Percentiles rank a stretch among this genome's conserved stretches.
phyloP scores from a whole-genome alignment of 35 echinoderm and acorn worm species.

The Ptychodera flava region DNA sequence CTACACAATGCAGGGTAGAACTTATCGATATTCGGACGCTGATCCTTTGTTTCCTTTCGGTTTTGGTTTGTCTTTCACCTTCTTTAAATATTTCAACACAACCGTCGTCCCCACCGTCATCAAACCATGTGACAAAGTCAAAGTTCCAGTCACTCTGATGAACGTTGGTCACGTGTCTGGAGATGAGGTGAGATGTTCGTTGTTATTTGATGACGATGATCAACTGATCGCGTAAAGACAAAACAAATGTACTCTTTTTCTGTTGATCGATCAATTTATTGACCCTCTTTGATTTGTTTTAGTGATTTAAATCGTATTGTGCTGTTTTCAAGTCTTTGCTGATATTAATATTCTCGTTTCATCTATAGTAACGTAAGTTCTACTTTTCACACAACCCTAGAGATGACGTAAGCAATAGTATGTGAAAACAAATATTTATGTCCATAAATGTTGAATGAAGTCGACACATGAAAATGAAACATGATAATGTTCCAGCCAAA shows the following conservation, averaged over 20 bases:
- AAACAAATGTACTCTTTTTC: no score
- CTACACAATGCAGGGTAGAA: slow-evolving; percentile 47
- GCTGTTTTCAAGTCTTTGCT: not conserved
- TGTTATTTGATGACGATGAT: no score
- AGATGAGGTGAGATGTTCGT: slow-evolving; percentile 56
- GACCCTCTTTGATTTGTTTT: not conserved
- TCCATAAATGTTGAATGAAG: not conserved
- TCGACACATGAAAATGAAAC: not conserved
- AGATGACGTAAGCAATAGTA: slow-evolving; percentile 5
- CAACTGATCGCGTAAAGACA: no score
- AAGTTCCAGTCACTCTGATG: slow-evolving; percentile 27
- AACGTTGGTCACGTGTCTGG: slow-evolving; percentile 36
- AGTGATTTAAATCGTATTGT: not conserved
- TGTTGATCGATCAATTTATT: not conserved
- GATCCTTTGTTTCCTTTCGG: slow-evolving; percentile 53
- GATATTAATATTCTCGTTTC: not conserved
- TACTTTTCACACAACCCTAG: not conserved
- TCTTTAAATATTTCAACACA: slow-evolving; percentile 30
- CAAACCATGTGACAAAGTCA: slow-evolving; percentile 47
- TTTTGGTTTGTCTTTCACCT: slow-evolving; percentile 50
- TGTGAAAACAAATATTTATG: not conserved
- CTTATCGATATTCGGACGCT: slow-evolving; percentile 48
- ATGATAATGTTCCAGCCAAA: not conserved
- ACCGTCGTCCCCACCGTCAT: slow-evolving; percentile 5
- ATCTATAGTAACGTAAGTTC: not conserved